A percentile compares a stretch with the other conserved stretches of the same genome.
Conservation (phyloP, 30 jellyfish, hydroid and myxozoan genomes). For the Morbakka virulenta region DNA sequence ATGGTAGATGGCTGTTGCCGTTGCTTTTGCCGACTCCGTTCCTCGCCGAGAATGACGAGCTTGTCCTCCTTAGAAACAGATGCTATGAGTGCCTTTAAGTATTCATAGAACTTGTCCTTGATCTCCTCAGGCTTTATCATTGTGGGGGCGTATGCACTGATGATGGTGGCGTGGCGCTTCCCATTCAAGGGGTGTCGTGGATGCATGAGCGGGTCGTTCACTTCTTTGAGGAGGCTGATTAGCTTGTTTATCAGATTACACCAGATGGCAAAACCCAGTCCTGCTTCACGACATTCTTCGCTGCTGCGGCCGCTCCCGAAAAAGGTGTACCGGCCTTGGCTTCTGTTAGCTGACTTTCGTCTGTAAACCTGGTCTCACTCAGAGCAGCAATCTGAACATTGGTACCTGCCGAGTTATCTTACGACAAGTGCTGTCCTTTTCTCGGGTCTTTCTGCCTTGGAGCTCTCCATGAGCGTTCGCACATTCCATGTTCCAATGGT, state of each 20-base stretch:
- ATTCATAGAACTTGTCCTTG: conserved; percentile 18
- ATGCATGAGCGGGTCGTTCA: conserved; percentile 41
- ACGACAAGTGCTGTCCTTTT: neutral
- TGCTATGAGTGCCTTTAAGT: neutral
- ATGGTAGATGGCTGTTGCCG: conserved; percentile 29
- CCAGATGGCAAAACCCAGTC: conserved; percentile 30
- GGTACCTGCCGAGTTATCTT: neutral
- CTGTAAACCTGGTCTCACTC: neutral
- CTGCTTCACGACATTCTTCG: conserved; percentile 2
- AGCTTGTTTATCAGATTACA: neutral
- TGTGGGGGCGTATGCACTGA: conserved; percentile 45
- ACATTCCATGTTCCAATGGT: neutral
- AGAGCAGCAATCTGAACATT: neutral
- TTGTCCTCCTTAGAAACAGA: too few species aligned
- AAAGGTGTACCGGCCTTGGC: neutral
- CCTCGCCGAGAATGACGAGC: too few species aligned
- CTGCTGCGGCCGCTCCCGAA: neutral
- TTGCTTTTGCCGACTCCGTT: conserved; percentile 14
- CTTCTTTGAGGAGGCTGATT: too few species aligned
- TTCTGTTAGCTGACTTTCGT: neutral
- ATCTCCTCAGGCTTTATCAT: conserved; percentile 26
- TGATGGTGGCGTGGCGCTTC: too few species aligned
- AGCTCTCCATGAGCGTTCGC: neutral
- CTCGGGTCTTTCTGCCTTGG: neutral
- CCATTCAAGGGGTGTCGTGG: conserved; percentile 13